Evolutionary conservation across 2,888 invertebrate species (phyloP).

Genomic region (Mimas tiliae): DNA sequence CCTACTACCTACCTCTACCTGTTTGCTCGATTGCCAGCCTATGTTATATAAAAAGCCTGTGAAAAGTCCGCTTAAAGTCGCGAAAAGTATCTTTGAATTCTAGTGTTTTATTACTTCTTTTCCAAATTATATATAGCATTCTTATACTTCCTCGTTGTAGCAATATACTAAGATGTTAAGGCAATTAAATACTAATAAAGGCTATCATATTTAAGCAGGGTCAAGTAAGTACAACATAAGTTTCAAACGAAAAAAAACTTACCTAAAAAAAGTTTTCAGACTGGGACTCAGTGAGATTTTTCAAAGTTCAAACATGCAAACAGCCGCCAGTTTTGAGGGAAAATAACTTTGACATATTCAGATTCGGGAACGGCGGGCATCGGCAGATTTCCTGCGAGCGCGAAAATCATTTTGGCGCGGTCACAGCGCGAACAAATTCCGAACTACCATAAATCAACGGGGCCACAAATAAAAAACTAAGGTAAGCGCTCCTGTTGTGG

Average conservation of each 20-base stretch:
- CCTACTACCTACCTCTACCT: no score
- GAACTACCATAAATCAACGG: constrained; percentile 80
- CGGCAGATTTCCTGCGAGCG: constrained; percentile 23
- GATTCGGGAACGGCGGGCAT: constrained; percentile 5
- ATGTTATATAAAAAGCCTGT: no score
- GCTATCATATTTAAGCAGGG: background rate
- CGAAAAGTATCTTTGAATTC: no score
- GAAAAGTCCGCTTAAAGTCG: no score
- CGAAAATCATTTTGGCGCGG: constrained; percentile 58
- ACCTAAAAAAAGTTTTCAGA: background rate
- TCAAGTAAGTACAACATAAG: constrained; percentile 4
- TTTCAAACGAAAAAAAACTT: background rate
- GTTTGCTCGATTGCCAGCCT: no score
- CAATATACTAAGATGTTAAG: no score
- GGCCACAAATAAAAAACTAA: constrained; percentile 81
- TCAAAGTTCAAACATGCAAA: constrained; percentile 23
- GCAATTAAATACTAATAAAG: background rate
- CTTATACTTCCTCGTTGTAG: no score
- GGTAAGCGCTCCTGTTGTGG: constrained; percentile 83
- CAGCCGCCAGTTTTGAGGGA: constrained; percentile 15
- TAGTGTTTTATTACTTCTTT: no score
- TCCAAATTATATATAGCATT: no score
- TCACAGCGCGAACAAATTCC: constrained; percentile 68
- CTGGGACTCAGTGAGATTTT: constrained; percentile 21
- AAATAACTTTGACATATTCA: constrained; percentile 13